phyloP scores from a whole-genome alignment of 2,888 invertebrate species.

The Epinotia demarniana region DNA sequence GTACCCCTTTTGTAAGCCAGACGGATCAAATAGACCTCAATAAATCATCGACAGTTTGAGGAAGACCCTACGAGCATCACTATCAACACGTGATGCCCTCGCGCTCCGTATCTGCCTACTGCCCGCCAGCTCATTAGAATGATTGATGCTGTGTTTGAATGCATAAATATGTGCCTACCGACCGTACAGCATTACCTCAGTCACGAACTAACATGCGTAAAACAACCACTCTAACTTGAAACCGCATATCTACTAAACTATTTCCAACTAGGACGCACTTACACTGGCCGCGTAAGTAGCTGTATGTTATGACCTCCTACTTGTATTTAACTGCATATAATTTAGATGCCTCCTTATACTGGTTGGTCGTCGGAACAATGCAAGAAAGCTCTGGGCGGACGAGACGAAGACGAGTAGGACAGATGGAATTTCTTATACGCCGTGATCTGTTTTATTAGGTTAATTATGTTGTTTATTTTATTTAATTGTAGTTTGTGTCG shows the following conservation, averaged over 20 bases:
- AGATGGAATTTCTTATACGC: conserved; percentile 44
- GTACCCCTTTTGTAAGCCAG: too few relatives aligned
- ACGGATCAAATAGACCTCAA: conserved; percentile 46
- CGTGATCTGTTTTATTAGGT: conserved; percentile 40
- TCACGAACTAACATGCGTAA: conserved; percentile 69
- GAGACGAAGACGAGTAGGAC: conserved; percentile 45
- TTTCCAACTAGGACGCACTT: conserved; percentile 1
- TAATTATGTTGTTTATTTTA: conserved; percentile 38
- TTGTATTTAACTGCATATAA: conserved; percentile 37
- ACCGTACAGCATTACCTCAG: conserved; percentile 61
- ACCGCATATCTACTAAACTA: conserved; percentile 7
- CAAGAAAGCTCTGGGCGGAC: conserved; percentile 48
- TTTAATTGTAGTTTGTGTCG: conserved; percentile 28
- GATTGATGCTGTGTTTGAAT: conserved; percentile 81
- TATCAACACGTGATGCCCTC: conserved; percentile 64
- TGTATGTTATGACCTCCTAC: conserved; percentile 31
- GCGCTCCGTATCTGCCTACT: conserved; percentile 59
- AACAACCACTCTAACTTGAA: conserved; percentile 47
- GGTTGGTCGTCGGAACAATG: conserved; percentile 49
- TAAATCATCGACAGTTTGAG: conserved; percentile 51
- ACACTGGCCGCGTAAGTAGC: conserved; percentile 18
- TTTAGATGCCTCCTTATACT: conserved; percentile 19
- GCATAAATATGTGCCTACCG: conserved; percentile 75
- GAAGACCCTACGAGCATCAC: conserved; percentile 57
- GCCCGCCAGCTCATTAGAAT: conserved; percentile 77